A percentile compares a stretch with the other conserved stretches of the same genome.
Conservation (phyloP, 2,888 invertebrate species). For the Villa cingulata region DNA sequence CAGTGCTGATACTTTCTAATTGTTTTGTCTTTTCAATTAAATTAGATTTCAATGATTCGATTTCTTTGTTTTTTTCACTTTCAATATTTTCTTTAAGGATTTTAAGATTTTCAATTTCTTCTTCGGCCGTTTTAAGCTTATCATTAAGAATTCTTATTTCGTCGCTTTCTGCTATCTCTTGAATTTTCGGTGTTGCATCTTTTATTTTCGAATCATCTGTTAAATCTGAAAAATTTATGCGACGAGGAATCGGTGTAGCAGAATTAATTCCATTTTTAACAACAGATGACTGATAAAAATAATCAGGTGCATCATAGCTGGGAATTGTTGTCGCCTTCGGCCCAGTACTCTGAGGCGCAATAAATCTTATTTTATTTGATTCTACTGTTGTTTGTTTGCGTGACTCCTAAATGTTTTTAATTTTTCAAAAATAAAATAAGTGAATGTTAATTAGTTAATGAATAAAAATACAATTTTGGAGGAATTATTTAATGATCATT, state of each 20-base stretch:
- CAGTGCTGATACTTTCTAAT: conserved; percentile 36
- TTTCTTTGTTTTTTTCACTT: conserved; percentile 36
- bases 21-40: conserved; percentile 38
- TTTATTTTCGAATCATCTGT: conserved; percentile 34
- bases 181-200: conserved; percentile 34
- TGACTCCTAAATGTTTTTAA: conserved; percentile 20
- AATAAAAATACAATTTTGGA: too few species aligned
- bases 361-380: background rate
- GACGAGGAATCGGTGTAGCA: conserved; percentile 22
- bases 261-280: background rate
- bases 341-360: too few species aligned
- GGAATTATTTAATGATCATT: too few species aligned
- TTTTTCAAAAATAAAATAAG: too few species aligned
- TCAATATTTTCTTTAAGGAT: conserved; percentile 9
- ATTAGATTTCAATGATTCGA: conserved; percentile 38
- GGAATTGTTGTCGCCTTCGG: too few species aligned
- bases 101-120: conserved; percentile 21
- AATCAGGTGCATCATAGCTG: too few species aligned
- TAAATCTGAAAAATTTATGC: conserved; percentile 37
- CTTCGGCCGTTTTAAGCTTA: conserved; percentile 39
- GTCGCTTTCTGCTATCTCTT: conserved; percentile 24
- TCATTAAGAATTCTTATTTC: conserved; percentile 44
- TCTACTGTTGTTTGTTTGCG: conserved; percentile 20
- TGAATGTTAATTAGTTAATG: too few species aligned
- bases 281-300: background rate